A percentile compares a stretch with the other conserved stretches of the same genome.
phyloP scores from a whole-genome alignment of 2,797 vertebrate genomes.

The Mus minutoides region DNA sequence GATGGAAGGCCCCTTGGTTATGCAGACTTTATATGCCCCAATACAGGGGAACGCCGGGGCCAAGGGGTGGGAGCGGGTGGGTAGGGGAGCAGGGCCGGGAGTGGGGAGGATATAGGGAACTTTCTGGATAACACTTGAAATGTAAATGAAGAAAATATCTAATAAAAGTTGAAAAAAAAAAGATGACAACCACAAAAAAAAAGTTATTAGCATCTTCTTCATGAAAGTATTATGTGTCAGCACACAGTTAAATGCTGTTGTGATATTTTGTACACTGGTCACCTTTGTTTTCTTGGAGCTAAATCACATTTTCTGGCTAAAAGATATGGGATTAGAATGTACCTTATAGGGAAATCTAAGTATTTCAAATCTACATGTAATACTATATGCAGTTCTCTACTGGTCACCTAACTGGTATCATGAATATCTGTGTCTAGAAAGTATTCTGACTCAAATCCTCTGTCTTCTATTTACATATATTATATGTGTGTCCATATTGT shows the following conservation, averaged over 20 bases:
- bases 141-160: no score
- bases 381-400: not conserved
- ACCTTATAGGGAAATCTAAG: not conserved
- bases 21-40: no score
- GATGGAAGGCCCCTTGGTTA: no score
- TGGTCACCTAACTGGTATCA: no score
- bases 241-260: not conserved
- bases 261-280: accelerated
- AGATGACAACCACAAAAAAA: no score
- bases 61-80: no score
- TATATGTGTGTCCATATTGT: not conserved
- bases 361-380: not conserved
- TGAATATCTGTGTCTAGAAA: not conserved
- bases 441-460: not conserved
- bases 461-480: not conserved
- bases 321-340: not conserved
- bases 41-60: no score
- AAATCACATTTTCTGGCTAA: not conserved
- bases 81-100: no score
- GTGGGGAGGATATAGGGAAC: no score
- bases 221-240: not conserved
- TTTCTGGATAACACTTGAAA: no score
- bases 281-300: not conserved
- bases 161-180: no score
- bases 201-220: not conserved